Evolutionary conservation across 2,888 invertebrate genomes (phyloP).

Genomic region (Zele albiditarsus): DNA sequence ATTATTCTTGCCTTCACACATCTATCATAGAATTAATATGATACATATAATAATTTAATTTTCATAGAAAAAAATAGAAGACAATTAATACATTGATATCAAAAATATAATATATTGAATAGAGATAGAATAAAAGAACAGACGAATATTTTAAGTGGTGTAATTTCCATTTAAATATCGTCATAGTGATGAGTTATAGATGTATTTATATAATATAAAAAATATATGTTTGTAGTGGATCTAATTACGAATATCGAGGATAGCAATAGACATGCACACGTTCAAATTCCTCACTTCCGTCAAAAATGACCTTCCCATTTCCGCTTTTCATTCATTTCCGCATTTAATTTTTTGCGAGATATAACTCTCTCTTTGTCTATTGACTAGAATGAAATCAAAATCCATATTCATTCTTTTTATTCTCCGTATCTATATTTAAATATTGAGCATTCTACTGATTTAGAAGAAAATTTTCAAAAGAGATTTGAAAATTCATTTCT

Average conservation of each 20-base stretch:
- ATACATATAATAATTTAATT: not conserved
- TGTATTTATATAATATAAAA: constrained; percentile 2
- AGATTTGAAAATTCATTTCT: too few relatives aligned
- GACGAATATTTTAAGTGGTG: too few relatives aligned
- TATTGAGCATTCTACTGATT: too few relatives aligned
- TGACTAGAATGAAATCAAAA: too few relatives aligned
- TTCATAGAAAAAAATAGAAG: not conserved
- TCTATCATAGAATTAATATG: not conserved
- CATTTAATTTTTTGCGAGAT: not conserved
- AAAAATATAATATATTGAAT: too few relatives aligned
- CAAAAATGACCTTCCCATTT: constrained; percentile 44
- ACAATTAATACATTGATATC: too few relatives aligned
- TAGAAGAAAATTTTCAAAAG: too few relatives aligned
- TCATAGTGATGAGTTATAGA: too few relatives aligned
- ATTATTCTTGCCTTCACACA: constrained; percentile 4
- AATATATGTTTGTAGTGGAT: not conserved
- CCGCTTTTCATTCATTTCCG: constrained; percentile 36
- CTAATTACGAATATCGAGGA: constrained; percentile 31
- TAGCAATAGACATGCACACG: not conserved
- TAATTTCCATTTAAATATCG: too few relatives aligned
- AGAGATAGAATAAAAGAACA: too few relatives aligned
- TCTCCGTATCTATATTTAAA: too few relatives aligned
- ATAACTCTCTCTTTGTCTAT: not conserved
- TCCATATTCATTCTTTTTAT: too few relatives aligned
- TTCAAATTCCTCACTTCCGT: constrained; percentile 44